Evolutionary conservation across 2,888 invertebrate genomes (phyloP), one percentile per base, ranked within the genome.

Genomic region (Drosophila lutescens): DNA sequence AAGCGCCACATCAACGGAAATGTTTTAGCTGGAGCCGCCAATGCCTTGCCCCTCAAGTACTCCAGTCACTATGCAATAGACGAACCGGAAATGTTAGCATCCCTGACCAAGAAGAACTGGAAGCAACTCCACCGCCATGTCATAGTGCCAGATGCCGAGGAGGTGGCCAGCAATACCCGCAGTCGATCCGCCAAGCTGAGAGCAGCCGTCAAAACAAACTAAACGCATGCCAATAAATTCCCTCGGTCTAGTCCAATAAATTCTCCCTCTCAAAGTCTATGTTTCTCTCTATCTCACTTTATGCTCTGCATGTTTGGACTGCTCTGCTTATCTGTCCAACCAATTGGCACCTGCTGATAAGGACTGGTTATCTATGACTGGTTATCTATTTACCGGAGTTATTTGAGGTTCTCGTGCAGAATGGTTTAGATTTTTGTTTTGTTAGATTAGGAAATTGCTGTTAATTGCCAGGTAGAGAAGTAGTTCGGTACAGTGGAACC

Each of bases 141-240:
- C 1, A 91, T 97, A 20, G 92, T 94, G 10, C 97, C 98, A 0
- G 93, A 93, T 12, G 93, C 94, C 50, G 94, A 95, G 54, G 98
- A 98, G 92, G 93, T 98, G 15, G 93, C 94, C 17, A 77, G 86
- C 3, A 99, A 99, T 93, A 97, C 98, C 26, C 93, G 98, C 88
- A 95, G 97, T 88, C 93, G 98, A 82, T 98, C 98, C 58, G 98
- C 98, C 0, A 97, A 97, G 91, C 92, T 99, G 70, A 93, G 98
- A 89, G 97, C 96, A 67, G 97, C 97, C 47, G 92, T 95, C 43
- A 98, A 96, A 93, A 88, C 96, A 57, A 89, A 90, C 60, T 90
- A 85, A 76, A 47, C 54, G 51, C 15, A 40, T 30, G n/a, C 40
- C n/a, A 54, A 74, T 63, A 58, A 72, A 73, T 34, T 50, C 32